Conservation (phyloP, 2,113 vertebrate species). For the Gymnorhina tibicen region DNA sequence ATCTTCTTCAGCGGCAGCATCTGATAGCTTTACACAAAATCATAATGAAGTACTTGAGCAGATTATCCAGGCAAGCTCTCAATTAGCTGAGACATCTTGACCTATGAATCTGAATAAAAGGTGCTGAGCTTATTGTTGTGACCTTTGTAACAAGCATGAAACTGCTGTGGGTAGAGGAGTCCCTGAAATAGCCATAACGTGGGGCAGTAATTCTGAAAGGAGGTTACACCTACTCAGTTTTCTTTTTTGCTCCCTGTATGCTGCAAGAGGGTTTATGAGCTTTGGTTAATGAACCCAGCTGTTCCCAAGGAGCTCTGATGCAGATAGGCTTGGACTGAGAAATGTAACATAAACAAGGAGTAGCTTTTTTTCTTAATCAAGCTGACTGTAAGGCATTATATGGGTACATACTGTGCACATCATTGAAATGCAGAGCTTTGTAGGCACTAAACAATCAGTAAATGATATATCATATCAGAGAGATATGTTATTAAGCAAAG, state of each 20-base stretch:
- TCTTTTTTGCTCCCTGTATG: constrained; percentile 18
- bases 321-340: neutral
- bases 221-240: constrained; percentile 38
- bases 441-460: neutral
- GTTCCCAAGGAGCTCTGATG: neutral
- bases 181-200: constrained; percentile 18
- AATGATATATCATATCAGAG: neutral
- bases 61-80: constrained; percentile 44
- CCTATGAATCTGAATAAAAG: constrained; percentile 67
- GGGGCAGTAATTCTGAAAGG: constrained; percentile 55
- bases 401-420: neutral
- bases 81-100: constrained; percentile 62
- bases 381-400: neutral
- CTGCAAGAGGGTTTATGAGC: neutral
- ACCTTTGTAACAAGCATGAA: constrained; percentile 64
- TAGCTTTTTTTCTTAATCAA: neutral
- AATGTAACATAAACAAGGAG: neutral
- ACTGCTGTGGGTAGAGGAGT: constrained; percentile 28
- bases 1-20: constrained; percentile 49
- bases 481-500: neutral
- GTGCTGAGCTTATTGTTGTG: constrained; percentile 10
- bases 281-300: constrained; percentile 32
- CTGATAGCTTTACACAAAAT: constrained; percentile 55
- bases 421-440: neutral
- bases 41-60: constrained; percentile 44